Base-by-base conservation (phyloP, 92 coral and sea anemone species). In the Metridium senile region DNA sequence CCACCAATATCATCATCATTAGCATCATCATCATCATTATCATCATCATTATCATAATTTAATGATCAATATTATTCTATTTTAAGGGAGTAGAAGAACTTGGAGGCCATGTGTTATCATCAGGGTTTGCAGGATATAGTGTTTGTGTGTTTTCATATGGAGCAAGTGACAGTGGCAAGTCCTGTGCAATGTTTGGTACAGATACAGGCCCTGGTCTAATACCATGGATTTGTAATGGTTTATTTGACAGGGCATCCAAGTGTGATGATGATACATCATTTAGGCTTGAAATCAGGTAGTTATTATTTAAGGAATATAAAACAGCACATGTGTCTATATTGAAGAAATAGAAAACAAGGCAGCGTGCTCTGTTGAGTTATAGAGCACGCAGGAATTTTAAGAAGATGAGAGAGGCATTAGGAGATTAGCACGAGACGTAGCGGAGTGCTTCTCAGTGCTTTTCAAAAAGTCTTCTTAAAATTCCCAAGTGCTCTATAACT, bases 151-250 rank as follows among this genome's bases (percentile, higher is more conserved):
- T 96, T 72, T 75, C 97, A 30, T 96, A 96, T 71, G 99, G 99
- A 47, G 98, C 97, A 18, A 89, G 97, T 76, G 97, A 83, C 10
- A 96, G 93, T 79, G 98, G 99, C n/a, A 96, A 96, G 70, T 84
- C 98, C 13, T 75, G 77, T 71, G 81, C 91, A 39, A 89, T 96
- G 99, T 88, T 84, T 77, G 99, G 99, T 26, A 74, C 93, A 21
- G 90, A 93, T 34, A 61, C 80, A n/a, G 78, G 76, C 22, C 84
- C 83, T 56, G 99, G 99, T n/a, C 90, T 96, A 59, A 87, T 86
- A 46, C 92, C 93, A 45, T 88, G 87, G 82, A 82, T 96, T 16
- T 89, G 94, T 84, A 87, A 85, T 11, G 93, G 85, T 21, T 76
- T 96, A 62, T 96, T 96, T 70, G 71, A 79, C 32, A 87, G 61